Percentiles rank a stretch among this genome's conserved stretches.
Conservation (phyloP, 2,113 vertebrate species). For the Oreotrochilus melanogaster region DNA sequence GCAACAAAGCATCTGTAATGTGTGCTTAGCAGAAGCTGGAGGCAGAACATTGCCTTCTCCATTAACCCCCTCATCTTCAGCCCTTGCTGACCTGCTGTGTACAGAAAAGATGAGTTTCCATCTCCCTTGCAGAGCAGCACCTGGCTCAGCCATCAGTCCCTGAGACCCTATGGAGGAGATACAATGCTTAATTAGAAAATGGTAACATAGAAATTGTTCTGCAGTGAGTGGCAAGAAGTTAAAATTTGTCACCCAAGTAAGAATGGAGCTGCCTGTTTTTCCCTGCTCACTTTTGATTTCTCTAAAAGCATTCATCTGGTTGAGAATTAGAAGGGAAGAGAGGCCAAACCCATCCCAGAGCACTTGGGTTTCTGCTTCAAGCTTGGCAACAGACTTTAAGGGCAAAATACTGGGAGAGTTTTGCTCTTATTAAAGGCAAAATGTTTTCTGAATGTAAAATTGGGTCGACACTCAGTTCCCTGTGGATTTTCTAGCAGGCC, state of each 20-base stretch:
- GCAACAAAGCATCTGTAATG: neutral
- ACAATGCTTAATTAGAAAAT: neutral
- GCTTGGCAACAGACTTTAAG: neutral
- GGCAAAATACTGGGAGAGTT: neutral
- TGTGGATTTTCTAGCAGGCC: fast-evolving
- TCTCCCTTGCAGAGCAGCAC: fast-evolving
- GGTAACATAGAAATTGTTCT: neutral
- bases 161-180: fast-evolving
- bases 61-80: neutral
- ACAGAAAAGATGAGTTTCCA: fast-evolving
- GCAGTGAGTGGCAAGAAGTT: neutral
- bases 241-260: neutral
- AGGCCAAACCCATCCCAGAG: neutral
- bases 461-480: neutral
- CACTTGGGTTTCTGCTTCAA: neutral
- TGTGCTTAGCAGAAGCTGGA: neutral
- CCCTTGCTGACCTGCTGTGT: neutral
- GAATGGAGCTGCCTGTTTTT: neutral
- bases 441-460: neutral
- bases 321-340: neutral
- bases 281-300: neutral
- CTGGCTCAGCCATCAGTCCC: neutral
- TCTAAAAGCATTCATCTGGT: neutral
- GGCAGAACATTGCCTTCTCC: neutral
- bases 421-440: neutral